phyloP scores from a whole-genome alignment of 2,113 vertebrate species.

The Aleadryas rufinucha region DNA sequence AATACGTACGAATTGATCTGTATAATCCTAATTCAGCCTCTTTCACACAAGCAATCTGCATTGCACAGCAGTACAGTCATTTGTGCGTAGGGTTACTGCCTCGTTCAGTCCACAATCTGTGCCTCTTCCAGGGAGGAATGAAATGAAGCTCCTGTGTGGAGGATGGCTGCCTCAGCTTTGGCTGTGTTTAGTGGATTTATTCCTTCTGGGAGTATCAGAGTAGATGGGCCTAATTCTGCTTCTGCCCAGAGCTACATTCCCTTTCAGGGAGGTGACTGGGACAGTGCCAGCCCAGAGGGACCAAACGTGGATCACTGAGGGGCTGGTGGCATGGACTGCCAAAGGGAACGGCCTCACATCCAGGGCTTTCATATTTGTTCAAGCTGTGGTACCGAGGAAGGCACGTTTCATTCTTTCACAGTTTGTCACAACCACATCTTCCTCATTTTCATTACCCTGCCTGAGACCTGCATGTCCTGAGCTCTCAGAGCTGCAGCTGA shows the following conservation, averaged over 20 bases:
- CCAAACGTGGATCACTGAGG: fast-evolving
- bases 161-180: background rate
- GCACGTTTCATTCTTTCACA: background rate
- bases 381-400: background rate
- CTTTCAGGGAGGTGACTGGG: background rate
- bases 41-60: background rate
- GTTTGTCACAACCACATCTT: background rate
- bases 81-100: background rate
- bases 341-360: background rate
- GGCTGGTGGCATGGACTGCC: background rate
- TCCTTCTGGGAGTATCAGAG: background rate
- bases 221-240: background rate
- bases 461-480: background rate
- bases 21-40: background rate
- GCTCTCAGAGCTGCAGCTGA: background rate
- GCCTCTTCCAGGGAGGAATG: background rate
- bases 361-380: background rate
- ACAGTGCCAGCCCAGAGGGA: background rate
- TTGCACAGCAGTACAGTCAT: background rate
- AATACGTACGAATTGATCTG: background rate
- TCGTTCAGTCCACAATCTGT: background rate
- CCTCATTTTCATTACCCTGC: background rate
- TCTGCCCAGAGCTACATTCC: background rate
- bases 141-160: background rate
- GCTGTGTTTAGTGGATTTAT: background rate